Evolutionary conservation across 2,797 vertebrate genomes (phyloP).

Genomic region (Salmo trutta): DNA sequence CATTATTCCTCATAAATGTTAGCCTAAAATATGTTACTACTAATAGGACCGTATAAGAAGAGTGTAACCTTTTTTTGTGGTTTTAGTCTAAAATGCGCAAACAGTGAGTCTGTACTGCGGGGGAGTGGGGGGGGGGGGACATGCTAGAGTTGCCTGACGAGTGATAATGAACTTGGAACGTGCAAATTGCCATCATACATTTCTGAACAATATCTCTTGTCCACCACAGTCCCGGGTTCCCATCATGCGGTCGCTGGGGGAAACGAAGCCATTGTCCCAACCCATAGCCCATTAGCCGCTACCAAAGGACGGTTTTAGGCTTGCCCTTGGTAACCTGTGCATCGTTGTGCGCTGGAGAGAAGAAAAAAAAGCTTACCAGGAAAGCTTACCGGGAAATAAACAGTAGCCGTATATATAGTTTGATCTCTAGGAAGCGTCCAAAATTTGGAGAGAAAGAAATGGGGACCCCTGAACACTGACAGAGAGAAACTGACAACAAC

Average conservation of each 20-base stretch:
- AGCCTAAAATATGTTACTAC: not conserved
- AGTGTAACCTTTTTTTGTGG: not conserved
- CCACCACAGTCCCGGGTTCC: constrained; percentile 79
- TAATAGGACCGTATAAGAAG: not conserved
- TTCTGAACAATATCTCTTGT: constrained; percentile 73
- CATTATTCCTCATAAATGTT: not conserved
- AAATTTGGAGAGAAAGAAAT: constrained; percentile 67
- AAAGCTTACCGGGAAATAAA: constrained; percentile 58
- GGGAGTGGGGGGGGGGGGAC: constrained; percentile 5
- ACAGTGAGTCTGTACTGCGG: constrained; percentile 33
- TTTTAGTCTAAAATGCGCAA: not conserved
- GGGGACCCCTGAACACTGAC: constrained; percentile 53
- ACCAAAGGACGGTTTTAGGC: constrained; percentile 61
- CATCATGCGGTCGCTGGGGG: constrained; percentile 77
- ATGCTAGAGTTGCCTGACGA: constrained; percentile 59
- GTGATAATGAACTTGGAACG: constrained; percentile 87
- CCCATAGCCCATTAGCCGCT: constrained; percentile 75
- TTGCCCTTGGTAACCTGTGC: constrained; percentile 70
- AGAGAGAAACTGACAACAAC: constrained; percentile 65
- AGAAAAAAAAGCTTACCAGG: constrained; percentile 44
- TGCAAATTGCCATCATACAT: constrained; percentile 70
- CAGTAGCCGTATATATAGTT: constrained; percentile 75
- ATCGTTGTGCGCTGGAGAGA: constrained; percentile 43
- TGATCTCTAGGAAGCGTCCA: constrained; percentile 73
- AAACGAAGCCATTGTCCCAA: constrained; percentile 69